phyloP scores from a whole-genome alignment of 92 coral and sea anemone genomes.

The Metridium senile region DNA sequence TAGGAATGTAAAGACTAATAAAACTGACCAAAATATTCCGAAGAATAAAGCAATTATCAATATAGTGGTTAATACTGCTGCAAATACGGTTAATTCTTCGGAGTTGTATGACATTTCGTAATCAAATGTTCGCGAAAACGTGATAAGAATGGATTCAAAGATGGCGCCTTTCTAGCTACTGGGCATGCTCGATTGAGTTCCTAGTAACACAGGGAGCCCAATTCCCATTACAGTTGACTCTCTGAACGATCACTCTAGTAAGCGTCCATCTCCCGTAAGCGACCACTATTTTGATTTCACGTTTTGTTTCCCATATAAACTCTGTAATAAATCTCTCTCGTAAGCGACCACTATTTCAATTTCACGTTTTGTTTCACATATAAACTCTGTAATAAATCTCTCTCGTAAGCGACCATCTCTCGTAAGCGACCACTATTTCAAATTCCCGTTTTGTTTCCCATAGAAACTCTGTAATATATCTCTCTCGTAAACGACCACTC shows the following conservation, averaged over 20 bases:
- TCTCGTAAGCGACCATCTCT: too few species aligned
- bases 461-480: too few species aligned
- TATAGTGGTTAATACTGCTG: neutral
- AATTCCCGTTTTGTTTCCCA: neutral
- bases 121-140: conserved; percentile 3
- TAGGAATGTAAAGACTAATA: conserved; percentile 24
- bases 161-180: conserved; percentile 12
- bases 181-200: conserved; percentile 19
- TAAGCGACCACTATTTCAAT: too few species aligned
- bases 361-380: too few species aligned
- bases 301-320: too few species aligned
- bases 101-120: conserved; percentile 4
- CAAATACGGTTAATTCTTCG: conserved; percentile 19
- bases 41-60: conserved; percentile 8
- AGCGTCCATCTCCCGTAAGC: too few species aligned
- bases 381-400: too few species aligned
- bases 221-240: neutral
- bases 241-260: too few species aligned
- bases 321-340: too few species aligned
- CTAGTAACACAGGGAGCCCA: neutral
- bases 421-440: too few species aligned
- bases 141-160: conserved; percentile 11
- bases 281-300: too few species aligned
- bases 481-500: too few species aligned
- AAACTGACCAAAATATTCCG: conserved; percentile 26